These are phyloP conservation scores for Cybosia mesomella DNA, from an alignment of 2,888 invertebrate genomes.

Conservation along the genomic window DNA sequence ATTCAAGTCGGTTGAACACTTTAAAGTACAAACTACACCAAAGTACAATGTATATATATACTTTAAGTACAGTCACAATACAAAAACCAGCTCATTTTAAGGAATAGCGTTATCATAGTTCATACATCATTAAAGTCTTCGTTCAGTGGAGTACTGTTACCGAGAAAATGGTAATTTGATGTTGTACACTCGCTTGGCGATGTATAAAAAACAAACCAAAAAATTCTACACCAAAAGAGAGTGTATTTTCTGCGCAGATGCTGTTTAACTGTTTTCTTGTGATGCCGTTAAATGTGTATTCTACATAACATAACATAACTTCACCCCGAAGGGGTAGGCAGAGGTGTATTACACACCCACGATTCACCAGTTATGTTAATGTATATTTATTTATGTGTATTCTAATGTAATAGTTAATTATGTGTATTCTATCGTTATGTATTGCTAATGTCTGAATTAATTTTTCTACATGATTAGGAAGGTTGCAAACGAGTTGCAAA, in stretches of 20 bases:
- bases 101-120: conserved; percentile 54
- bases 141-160: conserved; percentile 56
- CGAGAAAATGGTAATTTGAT: conserved; percentile 66
- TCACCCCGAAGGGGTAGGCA: too few relatives aligned
- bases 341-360: too few relatives aligned
- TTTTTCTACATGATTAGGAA: neutral
- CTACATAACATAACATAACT: too few relatives aligned
- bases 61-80: conserved; percentile 12
- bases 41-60: neutral
- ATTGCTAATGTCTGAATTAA: neutral
- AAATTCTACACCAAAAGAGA: conserved; percentile 59
- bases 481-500: neutral
- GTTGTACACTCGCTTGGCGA: conserved; percentile 51
- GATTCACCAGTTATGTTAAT: too few relatives aligned
- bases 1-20: neutral
- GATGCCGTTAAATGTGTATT: conserved; percentile 7
- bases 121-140: conserved; percentile 68
- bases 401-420: too few relatives aligned
- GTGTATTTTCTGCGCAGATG: conserved; percentile 59
- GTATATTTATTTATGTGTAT: too few relatives aligned
- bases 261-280: conserved; percentile 27
- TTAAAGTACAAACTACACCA: neutral
- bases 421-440: too few relatives aligned
- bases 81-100: conserved; percentile 20
- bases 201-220: conserved; percentile 62